A percentile compares a stretch with the other conserved stretches of the same genome.
These are phyloP conservation scores for Apteryx mantelli DNA, from an alignment of 2,113 vertebrate genomes.

Conservation along the genomic window DNA sequence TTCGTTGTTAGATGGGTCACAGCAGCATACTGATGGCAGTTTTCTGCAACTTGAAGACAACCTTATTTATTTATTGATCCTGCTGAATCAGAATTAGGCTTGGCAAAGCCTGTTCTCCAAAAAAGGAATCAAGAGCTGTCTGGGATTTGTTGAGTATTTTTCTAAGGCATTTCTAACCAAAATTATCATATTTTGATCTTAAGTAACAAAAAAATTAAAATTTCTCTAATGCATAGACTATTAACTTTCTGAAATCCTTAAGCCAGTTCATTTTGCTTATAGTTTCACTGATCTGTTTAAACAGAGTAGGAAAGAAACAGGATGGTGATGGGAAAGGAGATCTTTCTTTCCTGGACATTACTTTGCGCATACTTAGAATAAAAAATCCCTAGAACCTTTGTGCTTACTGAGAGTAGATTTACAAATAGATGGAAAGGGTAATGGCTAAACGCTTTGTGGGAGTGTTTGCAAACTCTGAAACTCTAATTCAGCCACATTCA, in stretches of 20 bases:
- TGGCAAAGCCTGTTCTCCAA: background rate
- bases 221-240: background rate
- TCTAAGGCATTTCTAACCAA: background rate
- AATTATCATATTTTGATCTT: background rate
- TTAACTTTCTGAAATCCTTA: background rate
- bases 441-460: background rate
- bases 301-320: background rate
- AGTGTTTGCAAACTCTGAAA: conserved; percentile 8
- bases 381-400: background rate
- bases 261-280: background rate
- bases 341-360: background rate
- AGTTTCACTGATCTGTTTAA: conserved; percentile 3
- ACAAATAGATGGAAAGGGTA: background rate
- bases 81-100: conserved; percentile 23
- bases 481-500: background rate
- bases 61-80: background rate
- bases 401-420: background rate
- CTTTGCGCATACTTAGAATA: background rate
- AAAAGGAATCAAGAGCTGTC: background rate
- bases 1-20: background rate
- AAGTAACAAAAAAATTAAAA: background rate
- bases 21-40: background rate
- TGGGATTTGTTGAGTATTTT: background rate
- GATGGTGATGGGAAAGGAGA: background rate
- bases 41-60: background rate